Evolutionary conservation across 1,140 invertebrate genomes (phyloP).

Genomic region (Drosophila lowei): DNA sequence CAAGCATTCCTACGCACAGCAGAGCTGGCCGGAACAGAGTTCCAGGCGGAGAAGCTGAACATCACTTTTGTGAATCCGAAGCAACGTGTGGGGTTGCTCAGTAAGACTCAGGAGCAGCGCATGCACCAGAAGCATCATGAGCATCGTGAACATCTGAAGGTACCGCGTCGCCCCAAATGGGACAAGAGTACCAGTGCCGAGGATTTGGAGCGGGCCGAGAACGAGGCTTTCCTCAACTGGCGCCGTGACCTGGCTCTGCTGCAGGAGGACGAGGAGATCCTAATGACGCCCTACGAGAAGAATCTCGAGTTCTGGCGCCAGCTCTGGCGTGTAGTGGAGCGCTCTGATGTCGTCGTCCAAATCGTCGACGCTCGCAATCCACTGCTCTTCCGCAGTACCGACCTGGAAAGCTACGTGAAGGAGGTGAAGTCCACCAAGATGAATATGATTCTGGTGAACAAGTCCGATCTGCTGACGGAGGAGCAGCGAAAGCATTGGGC

Average conservation of each 20-base stretch:
- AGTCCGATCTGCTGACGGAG: slow-evolving; percentile 96
- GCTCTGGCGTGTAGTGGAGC: slow-evolving; percentile 98
- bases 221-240: slow-evolving; percentile 94
- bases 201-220: slow-evolving; percentile 91
- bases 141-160: slow-evolving; percentile 88
- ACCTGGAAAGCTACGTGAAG: slow-evolving; percentile 96
- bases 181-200: slow-evolving; percentile 88
- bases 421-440: slow-evolving; percentile 91
- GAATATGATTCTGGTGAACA: slow-evolving; percentile 96
- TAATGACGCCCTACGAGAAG: slow-evolving; percentile 98
- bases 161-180: slow-evolving; percentile 95
- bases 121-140: slow-evolving; percentile 87
- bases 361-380: slow-evolving; percentile 99
- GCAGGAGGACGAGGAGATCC: slow-evolving; percentile 91
- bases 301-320: slow-evolving; percentile 99
- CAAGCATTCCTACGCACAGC: slow-evolving; percentile 98
- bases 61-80: slow-evolving; percentile 85
- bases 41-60: slow-evolving; percentile 95
- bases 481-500: slow-evolving; percentile 93
- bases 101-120: slow-evolving; percentile 86
- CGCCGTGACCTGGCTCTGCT: slow-evolving; percentile 90
- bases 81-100: slow-evolving; percentile 86
- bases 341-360: slow-evolving; percentile 97
- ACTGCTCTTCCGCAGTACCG: slow-evolving; percentile 95
- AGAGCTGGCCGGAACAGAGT: slow-evolving; percentile 96